Conservation (phyloP, 1,140 invertebrate species). For the Ladona fulva region DNA sequence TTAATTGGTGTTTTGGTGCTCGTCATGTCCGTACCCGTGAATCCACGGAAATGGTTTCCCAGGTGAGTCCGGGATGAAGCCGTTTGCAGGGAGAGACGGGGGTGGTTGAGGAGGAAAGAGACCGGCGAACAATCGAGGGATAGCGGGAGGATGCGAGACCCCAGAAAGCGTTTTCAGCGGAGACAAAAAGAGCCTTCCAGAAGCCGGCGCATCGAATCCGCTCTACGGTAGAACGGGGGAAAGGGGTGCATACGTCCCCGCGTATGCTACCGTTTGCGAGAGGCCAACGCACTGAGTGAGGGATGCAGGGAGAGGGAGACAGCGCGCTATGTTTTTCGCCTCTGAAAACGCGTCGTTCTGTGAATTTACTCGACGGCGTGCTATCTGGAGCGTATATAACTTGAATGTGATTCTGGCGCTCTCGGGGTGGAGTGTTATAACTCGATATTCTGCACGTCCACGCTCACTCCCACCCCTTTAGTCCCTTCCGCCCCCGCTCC, state of each 20-base stretch:
- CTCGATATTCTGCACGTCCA: not conserved
- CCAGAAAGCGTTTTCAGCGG: too few relatives aligned
- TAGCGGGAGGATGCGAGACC: not conserved
- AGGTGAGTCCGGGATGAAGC: not conserved
- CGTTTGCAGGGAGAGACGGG: not conserved
- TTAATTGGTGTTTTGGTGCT: too few relatives aligned
- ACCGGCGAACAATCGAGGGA: not conserved
- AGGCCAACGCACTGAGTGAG: not conserved
- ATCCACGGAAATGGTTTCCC: too few relatives aligned
- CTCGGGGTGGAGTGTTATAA: not conserved
- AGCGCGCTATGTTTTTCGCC: not conserved
- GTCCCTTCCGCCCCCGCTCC: not conserved
- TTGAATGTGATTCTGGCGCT: not conserved
- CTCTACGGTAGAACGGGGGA: too few relatives aligned
- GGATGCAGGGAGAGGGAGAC: not conserved
- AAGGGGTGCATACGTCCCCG: too few relatives aligned
- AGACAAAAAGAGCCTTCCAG: too few relatives aligned
- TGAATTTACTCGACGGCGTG: not conserved
- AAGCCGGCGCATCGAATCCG: too few relatives aligned
- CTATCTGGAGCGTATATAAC: constrained; percentile 1
- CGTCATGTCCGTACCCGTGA: too few relatives aligned
- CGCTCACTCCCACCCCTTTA: not conserved
- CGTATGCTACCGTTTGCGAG: too few relatives aligned
- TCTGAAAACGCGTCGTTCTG: not conserved
- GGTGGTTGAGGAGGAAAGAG: not conserved